Base-by-base conservation (phyloP, 23 tunicate species). In the Oikopleura dioica region DNA sequence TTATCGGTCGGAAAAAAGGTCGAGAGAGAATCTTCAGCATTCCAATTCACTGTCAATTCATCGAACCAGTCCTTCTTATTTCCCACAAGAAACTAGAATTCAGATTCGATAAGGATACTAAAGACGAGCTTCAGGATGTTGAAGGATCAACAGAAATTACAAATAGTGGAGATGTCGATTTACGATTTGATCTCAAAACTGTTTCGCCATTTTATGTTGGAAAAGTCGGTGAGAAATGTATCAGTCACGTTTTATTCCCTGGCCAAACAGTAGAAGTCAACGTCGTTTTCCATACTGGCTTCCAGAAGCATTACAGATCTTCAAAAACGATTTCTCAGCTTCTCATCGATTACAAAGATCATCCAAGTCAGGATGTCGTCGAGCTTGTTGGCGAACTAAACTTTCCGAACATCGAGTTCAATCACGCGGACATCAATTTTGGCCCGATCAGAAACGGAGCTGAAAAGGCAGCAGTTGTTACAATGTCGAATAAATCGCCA, bases 1-100 rank as follows among this genome's bases (percentile, higher is more conserved):
- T 91, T 77, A 82, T 91, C 38, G 97, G 97, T 1, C 82, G 82
- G 78, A 84, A 86, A 28, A 80, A 83, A 68, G 97, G 97, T 1
- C 85, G 85, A 51, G 92, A 91, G 76, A 77, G 78, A 38, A 82
- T 91, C 33, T 80, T 91, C 35, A 72, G 76, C 33, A 28, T 91
- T 0, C 35, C 68, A 0, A 36, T 85, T 1, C 76, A 78, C 0
- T 86, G 87, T 58, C 82, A 85, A 72, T 91, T 91, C 63, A 84
- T 91, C 36, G 76, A 86, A 1, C 97, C 97, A 4, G 84, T 85
- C 34, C 68, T 91, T 32, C 85, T 82, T 36, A 69, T 85, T 36
- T 83, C 88, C 35, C 78, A 78, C 31, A 38, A 76, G 1, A 44
- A 78, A 36, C 72, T 91, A 36, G 78, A 82, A 38, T 85, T 85